Percentiles rank a stretch among this genome's conserved stretches.
Evolutionary conservation across 2,797 vertebrate species (phyloP).

Genomic region (Rhinella marina): DNA sequence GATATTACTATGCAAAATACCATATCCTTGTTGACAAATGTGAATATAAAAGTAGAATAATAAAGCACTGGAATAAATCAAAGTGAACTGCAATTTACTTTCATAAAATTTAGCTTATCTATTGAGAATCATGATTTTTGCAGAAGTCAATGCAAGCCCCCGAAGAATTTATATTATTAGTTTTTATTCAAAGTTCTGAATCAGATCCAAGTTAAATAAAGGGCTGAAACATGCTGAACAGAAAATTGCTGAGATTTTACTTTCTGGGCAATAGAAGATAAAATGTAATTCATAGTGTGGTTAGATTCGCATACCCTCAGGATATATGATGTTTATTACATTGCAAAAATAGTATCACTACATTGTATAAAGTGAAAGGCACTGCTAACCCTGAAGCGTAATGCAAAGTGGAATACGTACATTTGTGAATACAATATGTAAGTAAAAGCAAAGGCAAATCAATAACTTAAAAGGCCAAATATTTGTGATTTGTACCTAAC

Average conservation of each 20-base stretch:
- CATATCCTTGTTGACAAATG: slow-evolving; percentile 18
- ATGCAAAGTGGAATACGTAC: neutral
- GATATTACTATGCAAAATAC: neutral
- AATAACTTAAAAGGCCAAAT: neutral
- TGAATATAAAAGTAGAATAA: slow-evolving; percentile 20
- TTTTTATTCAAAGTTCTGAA: slow-evolving; percentile 45
- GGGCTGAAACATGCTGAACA: neutral
- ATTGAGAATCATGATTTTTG: slow-evolving; percentile 13
- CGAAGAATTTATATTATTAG: slow-evolving; percentile 37
- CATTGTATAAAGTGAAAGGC: slow-evolving; percentile 7
- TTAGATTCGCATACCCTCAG: neutral
- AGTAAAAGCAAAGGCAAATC: neutral
- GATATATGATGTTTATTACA: slow-evolving; percentile 10
- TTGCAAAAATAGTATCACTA: slow-evolving; percentile 15
- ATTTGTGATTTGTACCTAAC: neutral
- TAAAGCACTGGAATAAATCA: neutral
- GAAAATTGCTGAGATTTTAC: slow-evolving; percentile 45
- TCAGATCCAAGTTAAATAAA: slow-evolving; percentile 45
- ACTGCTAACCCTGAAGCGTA: neutral
- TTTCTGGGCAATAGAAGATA: slow-evolving; percentile 19
- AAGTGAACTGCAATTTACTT: slow-evolving; percentile 10
- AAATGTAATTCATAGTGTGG: slow-evolving; percentile 24
- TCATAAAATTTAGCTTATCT: slow-evolving; percentile 32
- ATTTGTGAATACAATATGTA: neutral
- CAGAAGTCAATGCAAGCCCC: neutral